These are phyloP conservation scores for Drosophila hamatofila DNA, from an alignment of 2,888 invertebrate genomes.

Conservation along the genomic window DNA sequence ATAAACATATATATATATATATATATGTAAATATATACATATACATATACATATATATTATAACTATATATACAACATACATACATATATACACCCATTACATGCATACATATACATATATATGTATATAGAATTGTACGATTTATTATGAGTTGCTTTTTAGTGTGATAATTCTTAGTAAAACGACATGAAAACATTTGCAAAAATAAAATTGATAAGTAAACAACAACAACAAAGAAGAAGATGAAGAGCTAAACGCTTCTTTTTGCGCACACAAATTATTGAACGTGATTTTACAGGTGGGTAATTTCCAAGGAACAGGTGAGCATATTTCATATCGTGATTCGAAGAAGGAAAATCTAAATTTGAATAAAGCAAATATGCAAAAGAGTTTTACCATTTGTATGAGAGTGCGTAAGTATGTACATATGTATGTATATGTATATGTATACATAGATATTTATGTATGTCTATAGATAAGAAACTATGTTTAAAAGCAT, in stretches of 20 bases:
- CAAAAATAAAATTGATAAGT: conserved; percentile 51
- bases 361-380: not conserved
- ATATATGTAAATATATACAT: not conserved
- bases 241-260: not conserved
- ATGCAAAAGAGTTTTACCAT: not conserved
- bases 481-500: no score
- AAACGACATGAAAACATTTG: conserved; percentile 53
- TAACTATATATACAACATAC: conserved; percentile 12
- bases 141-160: conserved; percentile 78
- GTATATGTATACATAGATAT: not conserved
- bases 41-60: not conserved
- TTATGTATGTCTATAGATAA: no score
- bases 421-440: not conserved
- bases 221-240: conserved; percentile 1
- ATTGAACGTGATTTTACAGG: not conserved
- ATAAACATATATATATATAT: not conserved
- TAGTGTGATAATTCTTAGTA: conserved; percentile 75
- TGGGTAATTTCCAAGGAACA: not conserved
- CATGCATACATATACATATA: conserved; percentile 10
- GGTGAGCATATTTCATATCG: not conserved
- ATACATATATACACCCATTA: conserved; percentile 29
- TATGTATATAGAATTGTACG: conserved; percentile 50
- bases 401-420: no score
- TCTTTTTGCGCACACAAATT: not conserved
- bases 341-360: not conserved